phyloP scores from a whole-genome alignment of 2,113 vertebrate genomes.

The Saiga tatarica region DNA sequence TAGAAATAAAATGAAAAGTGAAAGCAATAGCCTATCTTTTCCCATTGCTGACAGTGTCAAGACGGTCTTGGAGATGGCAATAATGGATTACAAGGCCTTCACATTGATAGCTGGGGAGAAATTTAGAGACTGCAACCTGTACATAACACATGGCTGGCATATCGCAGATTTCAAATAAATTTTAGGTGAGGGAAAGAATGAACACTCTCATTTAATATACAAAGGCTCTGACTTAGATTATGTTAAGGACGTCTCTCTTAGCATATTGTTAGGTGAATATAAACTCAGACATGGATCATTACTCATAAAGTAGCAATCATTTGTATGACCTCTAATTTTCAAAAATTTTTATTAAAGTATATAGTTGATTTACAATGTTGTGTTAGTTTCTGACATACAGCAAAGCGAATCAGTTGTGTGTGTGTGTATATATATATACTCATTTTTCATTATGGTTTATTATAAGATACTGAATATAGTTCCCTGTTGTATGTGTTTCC shows the following conservation, averaged over 20 bases:
- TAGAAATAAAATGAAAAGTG: conserved; percentile 3
- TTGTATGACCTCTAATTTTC: not conserved
- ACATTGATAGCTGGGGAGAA: not conserved
- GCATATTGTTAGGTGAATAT: not conserved
- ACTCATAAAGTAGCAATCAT: not conserved
- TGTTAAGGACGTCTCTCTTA: not conserved
- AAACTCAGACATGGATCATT: not conserved
- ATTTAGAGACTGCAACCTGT: not conserved
- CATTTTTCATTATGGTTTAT: not conserved
- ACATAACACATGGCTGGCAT: not conserved
- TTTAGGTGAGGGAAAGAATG: not conserved
- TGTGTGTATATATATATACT: not conserved
- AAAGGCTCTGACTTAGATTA: not conserved
- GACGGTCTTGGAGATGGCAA: not conserved
- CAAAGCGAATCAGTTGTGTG: not conserved
- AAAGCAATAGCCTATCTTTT: not conserved
- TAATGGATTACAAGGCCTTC: not conserved
- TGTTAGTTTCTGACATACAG: not conserved
- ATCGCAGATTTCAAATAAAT: not conserved
- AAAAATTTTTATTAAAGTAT: not conserved
- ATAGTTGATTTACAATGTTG: not conserved
- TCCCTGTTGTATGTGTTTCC: not conserved
- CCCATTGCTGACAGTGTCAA: not conserved
- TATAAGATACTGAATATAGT: not conserved
- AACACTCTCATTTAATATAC: not conserved